phyloP scores from a whole-genome alignment of 2,797 vertebrate genomes.

The Pangasius djambal region DNA sequence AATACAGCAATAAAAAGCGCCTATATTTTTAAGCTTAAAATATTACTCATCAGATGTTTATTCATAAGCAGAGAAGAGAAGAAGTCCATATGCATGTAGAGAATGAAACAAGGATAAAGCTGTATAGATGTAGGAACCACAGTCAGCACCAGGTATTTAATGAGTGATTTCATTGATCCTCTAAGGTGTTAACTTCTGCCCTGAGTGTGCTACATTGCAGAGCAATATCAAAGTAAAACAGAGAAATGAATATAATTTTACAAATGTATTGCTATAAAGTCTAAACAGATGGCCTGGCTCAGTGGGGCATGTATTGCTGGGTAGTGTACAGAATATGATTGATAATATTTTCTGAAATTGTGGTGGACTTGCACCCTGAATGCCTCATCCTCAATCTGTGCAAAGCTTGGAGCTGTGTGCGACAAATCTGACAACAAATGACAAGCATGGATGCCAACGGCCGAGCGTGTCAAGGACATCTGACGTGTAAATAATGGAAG shows the following conservation, averaged over 20 bases:
- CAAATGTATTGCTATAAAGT: not conserved
- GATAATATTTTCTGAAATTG: constrained; percentile 23
- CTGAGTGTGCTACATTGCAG: not conserved
- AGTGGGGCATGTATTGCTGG: constrained; percentile 16
- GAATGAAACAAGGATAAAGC: not conserved
- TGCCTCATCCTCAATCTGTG: constrained; percentile 53
- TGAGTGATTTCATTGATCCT: not conserved
- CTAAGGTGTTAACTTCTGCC: not conserved
- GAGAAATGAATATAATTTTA: not conserved
- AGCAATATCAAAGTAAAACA: not conserved
- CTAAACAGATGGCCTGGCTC: constrained; percentile 22
- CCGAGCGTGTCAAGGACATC: constrained; percentile 51
- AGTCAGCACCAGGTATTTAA: not conserved
- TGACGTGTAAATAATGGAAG: constrained; percentile 28
- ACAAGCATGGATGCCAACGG: constrained; percentile 42
- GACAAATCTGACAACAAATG: constrained; percentile 57
- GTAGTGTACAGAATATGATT: constrained; percentile 16
- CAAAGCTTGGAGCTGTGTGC: constrained; percentile 48
- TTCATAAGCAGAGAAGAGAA: not conserved
- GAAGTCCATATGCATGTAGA: not conserved
- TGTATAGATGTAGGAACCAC: not conserved
- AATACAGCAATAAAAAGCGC: not conserved
- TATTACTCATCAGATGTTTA: not conserved
- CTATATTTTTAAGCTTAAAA: not conserved
- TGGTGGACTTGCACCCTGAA: constrained; percentile 41